Evolutionary conservation across 2,797 vertebrate species (phyloP).

Genomic region (Pampus argenteus): DNA sequence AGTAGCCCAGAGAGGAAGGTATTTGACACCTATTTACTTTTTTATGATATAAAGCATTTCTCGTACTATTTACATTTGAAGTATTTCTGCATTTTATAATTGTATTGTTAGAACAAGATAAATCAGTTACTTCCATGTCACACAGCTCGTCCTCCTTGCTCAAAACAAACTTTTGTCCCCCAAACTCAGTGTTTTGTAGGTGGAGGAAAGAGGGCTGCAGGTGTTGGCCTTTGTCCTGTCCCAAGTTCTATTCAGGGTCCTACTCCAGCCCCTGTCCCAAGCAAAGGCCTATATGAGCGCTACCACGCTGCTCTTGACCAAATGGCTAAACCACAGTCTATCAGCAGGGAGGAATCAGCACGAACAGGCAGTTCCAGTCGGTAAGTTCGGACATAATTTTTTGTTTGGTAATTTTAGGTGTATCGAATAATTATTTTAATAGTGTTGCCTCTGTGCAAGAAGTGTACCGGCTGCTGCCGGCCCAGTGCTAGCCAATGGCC

Average conservation of each 20-base stretch:
- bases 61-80: background rate
- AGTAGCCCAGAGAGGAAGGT: conserved; percentile 88
- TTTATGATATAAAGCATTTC: background rate
- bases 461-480: conserved; percentile 75
- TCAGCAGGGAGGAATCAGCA: conserved; percentile 56
- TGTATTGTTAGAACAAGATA: background rate
- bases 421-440: background rate
- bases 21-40: background rate
- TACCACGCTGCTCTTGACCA: conserved; percentile 89
- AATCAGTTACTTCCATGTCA: background rate
- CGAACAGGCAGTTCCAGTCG: conserved; percentile 60
- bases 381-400: conserved; percentile 36
- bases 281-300: conserved; percentile 86
- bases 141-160: background rate
- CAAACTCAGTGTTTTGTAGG: conserved; percentile 84
- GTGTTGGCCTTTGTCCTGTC: conserved; percentile 55
- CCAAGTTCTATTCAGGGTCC: conserved; percentile 40
- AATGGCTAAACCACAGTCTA: conserved; percentile 81
- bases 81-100: background rate
- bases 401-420: background rate
- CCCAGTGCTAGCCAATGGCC: conserved; percentile 83
- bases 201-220: conserved; percentile 81
- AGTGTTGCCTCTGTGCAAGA: conserved; percentile 13
- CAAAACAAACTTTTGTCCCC: conserved; percentile 5
- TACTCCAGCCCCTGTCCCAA: conserved; percentile 54